phyloP scores from a whole-genome alignment of 2,113 vertebrate species.

The Trematomus loennbergii region DNA sequence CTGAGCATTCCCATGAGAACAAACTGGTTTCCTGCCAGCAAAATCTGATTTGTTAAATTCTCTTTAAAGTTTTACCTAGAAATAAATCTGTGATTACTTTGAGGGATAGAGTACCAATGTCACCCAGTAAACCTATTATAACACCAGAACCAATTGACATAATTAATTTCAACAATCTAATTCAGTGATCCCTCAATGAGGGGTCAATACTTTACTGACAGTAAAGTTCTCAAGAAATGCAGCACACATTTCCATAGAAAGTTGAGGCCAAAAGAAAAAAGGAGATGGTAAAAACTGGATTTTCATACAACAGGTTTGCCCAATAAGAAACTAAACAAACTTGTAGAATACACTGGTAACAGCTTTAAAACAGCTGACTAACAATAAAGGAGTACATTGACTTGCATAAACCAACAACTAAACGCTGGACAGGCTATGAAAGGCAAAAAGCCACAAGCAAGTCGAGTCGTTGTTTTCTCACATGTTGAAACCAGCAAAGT shows the following conservation, averaged over 20 bases:
- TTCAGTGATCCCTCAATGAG: background rate
- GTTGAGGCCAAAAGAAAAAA: background rate
- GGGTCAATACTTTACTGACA: background rate
- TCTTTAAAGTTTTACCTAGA: constrained; percentile 12
- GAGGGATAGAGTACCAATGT: background rate
- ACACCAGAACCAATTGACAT: background rate
- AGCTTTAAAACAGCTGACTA: background rate
- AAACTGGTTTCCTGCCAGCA: constrained; percentile 2
- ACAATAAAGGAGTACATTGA: background rate
- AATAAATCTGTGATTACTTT: background rate
- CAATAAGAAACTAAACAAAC: background rate
- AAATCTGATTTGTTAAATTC: constrained; percentile 28
- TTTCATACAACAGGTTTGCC: background rate
- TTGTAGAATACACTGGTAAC: background rate
- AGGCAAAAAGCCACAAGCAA: constrained; percentile 1
- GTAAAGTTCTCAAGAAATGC: background rate
- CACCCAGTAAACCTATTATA: background rate
- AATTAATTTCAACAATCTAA: background rate
- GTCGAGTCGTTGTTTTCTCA: constrained; percentile 32
- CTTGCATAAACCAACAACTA: background rate
- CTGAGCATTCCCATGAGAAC: constrained; percentile 6
- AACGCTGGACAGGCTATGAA: background rate
- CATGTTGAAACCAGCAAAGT: constrained; percentile 24
- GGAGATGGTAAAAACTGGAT: background rate
- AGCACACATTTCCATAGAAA: background rate